Evolutionary conservation across 2,888 invertebrate genomes (phyloP), one percentile per base, ranked within the genome.

Genomic region (Listrodromus nycthemerus): DNA sequence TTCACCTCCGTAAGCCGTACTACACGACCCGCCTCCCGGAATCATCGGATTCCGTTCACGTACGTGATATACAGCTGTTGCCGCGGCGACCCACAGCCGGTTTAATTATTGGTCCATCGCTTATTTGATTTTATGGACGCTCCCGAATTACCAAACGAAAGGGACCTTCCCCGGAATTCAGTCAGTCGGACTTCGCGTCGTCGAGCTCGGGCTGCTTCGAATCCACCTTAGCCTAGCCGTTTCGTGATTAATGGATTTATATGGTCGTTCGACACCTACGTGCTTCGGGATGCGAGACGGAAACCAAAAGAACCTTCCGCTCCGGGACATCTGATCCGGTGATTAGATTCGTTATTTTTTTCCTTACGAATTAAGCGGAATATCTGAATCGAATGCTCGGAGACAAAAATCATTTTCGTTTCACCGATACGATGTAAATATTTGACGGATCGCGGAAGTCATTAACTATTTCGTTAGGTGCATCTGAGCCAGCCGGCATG

Each of bases 51-150:
- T 77, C 58, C 30, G 33, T 81, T 73, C 73, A 73, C 76, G 79
- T 79, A 79, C 71, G 41, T 65, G 65, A 73, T 66, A 77, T 73
- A 76, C 63, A 75, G 65, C 69, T 41, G 65, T 75, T 74, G 16
- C 71, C 21, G n/a, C 58, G 65, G 73, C 33, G 21, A 61, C 30
- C 58, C 52, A 58, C 58, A 48, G 76, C 27, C 52, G n/a, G 69
- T 69, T 77, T 79, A 69, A 78, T 76, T 66, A 79, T 81, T 76
- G 79, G 74, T 65, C 81, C 73, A 77, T 80, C 79, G 75, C 52
- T 79, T 82, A 75, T 76, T 79, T 33, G 48, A 65, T 69, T 66
- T 80, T 83, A 81, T 76, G 67, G 83, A 85, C 71, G 80, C 71
- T 81, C 67, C 27, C 61, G 45, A 61, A 73, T 82, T 37, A 37